A percentile compares a stretch with the other conserved stretches of the same genome.
These are phyloP conservation scores for Meriones psammophilus DNA, from an alignment of 2,797 vertebrate species.

Conservation along the genomic window DNA sequence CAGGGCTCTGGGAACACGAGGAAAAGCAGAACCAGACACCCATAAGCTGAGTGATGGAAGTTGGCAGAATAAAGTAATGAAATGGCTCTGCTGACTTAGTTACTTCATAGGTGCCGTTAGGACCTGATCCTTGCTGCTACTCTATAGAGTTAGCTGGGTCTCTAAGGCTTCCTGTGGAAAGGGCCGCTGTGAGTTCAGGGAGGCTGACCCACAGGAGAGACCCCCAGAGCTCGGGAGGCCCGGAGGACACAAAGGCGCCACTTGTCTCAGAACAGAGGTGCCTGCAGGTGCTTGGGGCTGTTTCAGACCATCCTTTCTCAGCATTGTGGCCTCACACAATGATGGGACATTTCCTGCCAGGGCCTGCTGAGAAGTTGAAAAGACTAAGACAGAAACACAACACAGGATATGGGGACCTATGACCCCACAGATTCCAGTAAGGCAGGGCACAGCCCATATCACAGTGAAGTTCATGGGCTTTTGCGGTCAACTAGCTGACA, in stretches of 20 bases:
- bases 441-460: background rate
- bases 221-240: constrained; percentile 41
- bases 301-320: constrained; percentile 87
- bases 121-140: background rate
- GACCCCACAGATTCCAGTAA: background rate
- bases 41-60: background rate
- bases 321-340: constrained; percentile 88
- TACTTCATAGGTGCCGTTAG: background rate
- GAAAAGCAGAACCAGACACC: background rate
- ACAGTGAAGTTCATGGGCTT: background rate
- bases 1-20: rapidly evolving
- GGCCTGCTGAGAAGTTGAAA: constrained; percentile 44
- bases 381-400: constrained; percentile 67
- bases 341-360: constrained; percentile 84
- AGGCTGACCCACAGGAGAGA: background rate
- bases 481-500: background rate
- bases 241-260: background rate
- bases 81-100: no score
- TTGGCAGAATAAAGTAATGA: background rate
- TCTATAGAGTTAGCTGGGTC: background rate
- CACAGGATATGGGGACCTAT: constrained; percentile 72
- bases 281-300: constrained; percentile 75
- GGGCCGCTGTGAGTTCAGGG: background rate
- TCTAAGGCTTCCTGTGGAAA: background rate
- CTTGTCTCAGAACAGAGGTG: constrained; percentile 69